A percentile compares a stretch with the other conserved stretches of the same genome.
These are phyloP conservation scores for Euplagia quadripunctaria DNA, from an alignment of 2,888 invertebrate genomes.

Conservation along the genomic window DNA sequence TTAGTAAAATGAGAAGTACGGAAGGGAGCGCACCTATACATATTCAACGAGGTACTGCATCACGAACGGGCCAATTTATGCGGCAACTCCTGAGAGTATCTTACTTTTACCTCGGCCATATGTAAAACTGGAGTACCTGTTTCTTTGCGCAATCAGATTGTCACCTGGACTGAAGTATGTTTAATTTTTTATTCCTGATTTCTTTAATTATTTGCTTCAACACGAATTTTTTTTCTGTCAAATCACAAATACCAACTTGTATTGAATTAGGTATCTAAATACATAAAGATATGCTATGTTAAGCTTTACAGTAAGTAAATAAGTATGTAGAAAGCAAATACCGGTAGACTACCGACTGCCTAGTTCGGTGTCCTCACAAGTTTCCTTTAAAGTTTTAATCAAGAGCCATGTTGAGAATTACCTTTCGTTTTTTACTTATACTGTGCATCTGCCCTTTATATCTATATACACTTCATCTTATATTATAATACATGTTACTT, in stretches of 20 bases:
- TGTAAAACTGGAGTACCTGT: slow-evolving; percentile 82
- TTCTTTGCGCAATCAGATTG: slow-evolving; percentile 80
- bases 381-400: slow-evolving; percentile 83
- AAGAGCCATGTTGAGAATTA: slow-evolving; percentile 70
- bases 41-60: slow-evolving; percentile 87
- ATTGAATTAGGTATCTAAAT: too few species aligned
- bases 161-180: slow-evolving; percentile 66
- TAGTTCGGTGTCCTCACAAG: slow-evolving; percentile 68
- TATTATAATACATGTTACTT: slow-evolving; percentile 35
- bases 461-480: slow-evolving; percentile 33
- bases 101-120: slow-evolving; percentile 83
- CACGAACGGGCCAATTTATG: slow-evolving; percentile 86
- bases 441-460: slow-evolving; percentile 70
- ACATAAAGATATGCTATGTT: too few species aligned
- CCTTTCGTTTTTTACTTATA: slow-evolving; percentile 63
- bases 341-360: slow-evolving; percentile 54
- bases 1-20: slow-evolving; percentile 88
- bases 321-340: slow-evolving; percentile 33
- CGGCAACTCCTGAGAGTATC: slow-evolving; percentile 82
- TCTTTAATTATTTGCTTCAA: not conserved
- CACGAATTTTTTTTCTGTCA: slow-evolving; percentile 7
- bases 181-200: not conserved
- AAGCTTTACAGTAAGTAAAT: slow-evolving; percentile 33
- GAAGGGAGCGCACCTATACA: slow-evolving; percentile 87
- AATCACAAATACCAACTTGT: too few species aligned